phyloP scores from a whole-genome alignment of 2,888 invertebrate genomes.

The Apodemia mormo region DNA sequence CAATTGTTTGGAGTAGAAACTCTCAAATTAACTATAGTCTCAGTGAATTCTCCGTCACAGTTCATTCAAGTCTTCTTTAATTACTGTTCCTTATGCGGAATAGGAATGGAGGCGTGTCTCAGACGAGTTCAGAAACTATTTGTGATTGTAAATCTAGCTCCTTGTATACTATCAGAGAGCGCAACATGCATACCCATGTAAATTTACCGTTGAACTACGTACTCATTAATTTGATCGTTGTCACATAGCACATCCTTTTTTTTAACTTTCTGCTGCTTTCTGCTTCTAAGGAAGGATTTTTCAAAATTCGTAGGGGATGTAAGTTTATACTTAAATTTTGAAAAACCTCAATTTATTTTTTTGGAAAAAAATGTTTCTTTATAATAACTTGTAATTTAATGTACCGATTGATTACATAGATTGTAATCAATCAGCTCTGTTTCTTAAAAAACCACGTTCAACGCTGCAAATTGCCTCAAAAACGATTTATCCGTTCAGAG shows the following conservation, averaged over 20 bases:
- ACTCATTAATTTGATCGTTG: conserved; percentile 74
- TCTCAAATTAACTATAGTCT: conserved; percentile 43
- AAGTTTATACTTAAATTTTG: too few relatives aligned
- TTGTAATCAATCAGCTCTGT: too few relatives aligned
- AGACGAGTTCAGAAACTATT: conserved; percentile 67
- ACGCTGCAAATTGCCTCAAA: too few relatives aligned
- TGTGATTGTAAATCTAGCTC: conserved; percentile 65
- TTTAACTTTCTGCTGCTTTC: conserved; percentile 37
- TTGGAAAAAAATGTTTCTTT: too few relatives aligned
- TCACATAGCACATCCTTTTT: conserved; percentile 75
- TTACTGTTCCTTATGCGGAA: conserved; percentile 59
- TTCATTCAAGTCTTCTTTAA: conserved; percentile 64
- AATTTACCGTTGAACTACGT: conserved; percentile 60
- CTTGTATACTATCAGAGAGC: conserved; percentile 61
- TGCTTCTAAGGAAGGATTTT: too few relatives aligned
- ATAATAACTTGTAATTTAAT: too few relatives aligned
- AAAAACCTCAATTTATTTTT: too few relatives aligned
- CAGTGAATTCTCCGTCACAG: conserved; percentile 49
- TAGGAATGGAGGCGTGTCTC: conserved; percentile 38
- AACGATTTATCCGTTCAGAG: too few relatives aligned
- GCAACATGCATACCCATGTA: conserved; percentile 77
- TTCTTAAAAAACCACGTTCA: too few relatives aligned
- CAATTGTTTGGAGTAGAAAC: conserved; percentile 38
- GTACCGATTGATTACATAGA: too few relatives aligned
- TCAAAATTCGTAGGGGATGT: too few relatives aligned